phyloP scores from a whole-genome alignment of 2,797 vertebrate species.

The Muraenolepis orangiensis region DNA sequence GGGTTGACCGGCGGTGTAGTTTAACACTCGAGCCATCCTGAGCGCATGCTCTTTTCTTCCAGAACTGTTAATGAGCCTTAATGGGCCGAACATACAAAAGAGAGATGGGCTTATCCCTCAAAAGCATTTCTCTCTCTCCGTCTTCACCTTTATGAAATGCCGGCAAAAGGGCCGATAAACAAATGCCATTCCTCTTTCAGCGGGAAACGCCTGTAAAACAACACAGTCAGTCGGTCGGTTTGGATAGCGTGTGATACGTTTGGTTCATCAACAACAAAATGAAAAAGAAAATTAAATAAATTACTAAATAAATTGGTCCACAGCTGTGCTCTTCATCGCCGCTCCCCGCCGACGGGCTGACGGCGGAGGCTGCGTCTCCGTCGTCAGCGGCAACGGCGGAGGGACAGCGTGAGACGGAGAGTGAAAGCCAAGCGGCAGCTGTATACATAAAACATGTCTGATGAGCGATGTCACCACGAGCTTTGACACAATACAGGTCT shows the following conservation, averaged over 20 bases:
- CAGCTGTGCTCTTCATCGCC: slow-evolving; percentile 74
- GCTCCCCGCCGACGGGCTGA: slow-evolving; percentile 58
- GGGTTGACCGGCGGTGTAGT: not conserved
- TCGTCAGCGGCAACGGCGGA: slow-evolving; percentile 62
- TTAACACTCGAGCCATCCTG: not conserved
- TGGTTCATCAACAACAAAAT: slow-evolving; percentile 37
- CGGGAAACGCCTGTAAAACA: not conserved
- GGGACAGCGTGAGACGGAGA: slow-evolving; percentile 60
- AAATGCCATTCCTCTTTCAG: not conserved
- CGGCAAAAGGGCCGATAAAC: not conserved
- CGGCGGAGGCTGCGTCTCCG: no score
- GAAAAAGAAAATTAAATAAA: slow-evolving; percentile 59
- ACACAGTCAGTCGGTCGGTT: not conserved
- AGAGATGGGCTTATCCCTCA: not conserved
- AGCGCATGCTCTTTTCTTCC: no score
- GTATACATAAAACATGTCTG: slow-evolving; percentile 66
- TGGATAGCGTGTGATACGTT: not conserved
- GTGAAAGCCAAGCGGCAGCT: slow-evolving; percentile 68
- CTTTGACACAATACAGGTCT: slow-evolving; percentile 72
- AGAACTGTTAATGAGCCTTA: not conserved
- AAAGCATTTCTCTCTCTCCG: not conserved
- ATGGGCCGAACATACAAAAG: not conserved
- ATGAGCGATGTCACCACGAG: slow-evolving; percentile 57
- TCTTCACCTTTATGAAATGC: not conserved
- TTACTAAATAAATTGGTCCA: slow-evolving; percentile 62